A percentile compares a stretch with the other conserved stretches of the same genome.
Evolutionary conservation across 2,113 vertebrate genomes (phyloP).

Genomic region (Crotalus viridis): DNA sequence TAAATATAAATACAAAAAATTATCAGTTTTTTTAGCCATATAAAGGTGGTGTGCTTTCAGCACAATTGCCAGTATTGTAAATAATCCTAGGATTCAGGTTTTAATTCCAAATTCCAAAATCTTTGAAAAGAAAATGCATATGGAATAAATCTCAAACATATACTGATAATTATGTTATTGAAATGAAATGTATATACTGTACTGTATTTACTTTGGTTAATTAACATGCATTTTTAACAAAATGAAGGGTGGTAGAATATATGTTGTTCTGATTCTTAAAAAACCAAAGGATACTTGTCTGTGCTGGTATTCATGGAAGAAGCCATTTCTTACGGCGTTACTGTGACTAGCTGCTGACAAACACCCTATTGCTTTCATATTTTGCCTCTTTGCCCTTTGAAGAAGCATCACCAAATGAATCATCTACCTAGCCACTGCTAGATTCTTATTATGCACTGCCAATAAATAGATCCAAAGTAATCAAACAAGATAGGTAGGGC

Average conservation of each 20-base stretch:
- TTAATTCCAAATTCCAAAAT: not conserved
- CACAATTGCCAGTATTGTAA: not conserved
- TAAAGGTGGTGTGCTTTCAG: conserved; percentile 6
- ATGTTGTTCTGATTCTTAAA: not conserved
- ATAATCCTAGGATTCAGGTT: not conserved
- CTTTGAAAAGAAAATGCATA: not conserved
- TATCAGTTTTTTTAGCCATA: not conserved
- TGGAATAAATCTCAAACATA: not conserved
- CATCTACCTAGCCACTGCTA: not conserved
- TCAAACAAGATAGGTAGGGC: not conserved
- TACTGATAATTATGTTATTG: not conserved
- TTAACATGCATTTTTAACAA: not conserved
- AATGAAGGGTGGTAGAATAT: not conserved
- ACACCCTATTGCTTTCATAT: not conserved
- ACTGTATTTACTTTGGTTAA: not conserved
- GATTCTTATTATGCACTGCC: not conserved
- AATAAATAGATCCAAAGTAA: not conserved
- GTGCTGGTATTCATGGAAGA: no score
- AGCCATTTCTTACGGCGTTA: not conserved
- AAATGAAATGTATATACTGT: not conserved
- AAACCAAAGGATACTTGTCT: not conserved
- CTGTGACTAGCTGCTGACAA: not conserved
- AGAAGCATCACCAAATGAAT: not conserved
- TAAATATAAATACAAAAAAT: not conserved
- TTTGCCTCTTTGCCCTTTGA: not conserved